phyloP scores from a whole-genome alignment of 2,113 vertebrate genomes.

The Mobula birostris region DNA sequence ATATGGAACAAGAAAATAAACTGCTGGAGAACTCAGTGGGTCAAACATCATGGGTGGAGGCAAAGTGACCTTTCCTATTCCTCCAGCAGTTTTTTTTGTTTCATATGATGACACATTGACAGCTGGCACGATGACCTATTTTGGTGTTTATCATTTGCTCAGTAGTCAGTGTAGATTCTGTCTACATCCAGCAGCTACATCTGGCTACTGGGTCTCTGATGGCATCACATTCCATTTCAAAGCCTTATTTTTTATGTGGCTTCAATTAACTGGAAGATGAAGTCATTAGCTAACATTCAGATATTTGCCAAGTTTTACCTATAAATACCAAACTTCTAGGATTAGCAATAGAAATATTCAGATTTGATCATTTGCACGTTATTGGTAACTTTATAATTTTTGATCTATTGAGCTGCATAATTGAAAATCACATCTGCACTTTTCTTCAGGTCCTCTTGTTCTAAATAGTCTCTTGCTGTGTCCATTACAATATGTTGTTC shows the following conservation, averaged over 20 bases:
- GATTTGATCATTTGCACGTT: conserved; percentile 2
- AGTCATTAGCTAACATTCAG: background rate
- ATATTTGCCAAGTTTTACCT: background rate
- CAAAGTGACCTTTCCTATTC: too few relatives aligned
- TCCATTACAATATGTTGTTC: background rate
- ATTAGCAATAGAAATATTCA: background rate
- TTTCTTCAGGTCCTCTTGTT: background rate
- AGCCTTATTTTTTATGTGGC: conserved; percentile 42
- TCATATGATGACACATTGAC: background rate
- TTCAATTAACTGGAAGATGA: background rate
- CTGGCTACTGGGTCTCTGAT: conserved; percentile 99
- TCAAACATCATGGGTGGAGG: too few relatives aligned
- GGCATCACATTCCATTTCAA: conserved; percentile 60
- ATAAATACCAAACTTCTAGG: background rate
- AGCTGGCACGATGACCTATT: too few relatives aligned
- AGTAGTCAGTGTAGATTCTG: conserved; percentile 99
- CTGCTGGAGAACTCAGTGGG: too few relatives aligned
- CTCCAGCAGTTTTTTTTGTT: too few relatives aligned
- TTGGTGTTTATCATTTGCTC: conserved; percentile 74
- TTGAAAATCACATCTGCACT: background rate
- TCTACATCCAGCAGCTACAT: conserved; percentile 98
- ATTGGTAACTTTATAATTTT: background rate
- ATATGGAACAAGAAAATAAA: too few relatives aligned
- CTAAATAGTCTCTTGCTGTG: background rate
- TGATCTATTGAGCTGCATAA: background rate